Evolutionary conservation across 1,140 invertebrate species (phyloP), one percentile per base, ranked within the genome.

Genomic region (Homarus americanus): DNA sequence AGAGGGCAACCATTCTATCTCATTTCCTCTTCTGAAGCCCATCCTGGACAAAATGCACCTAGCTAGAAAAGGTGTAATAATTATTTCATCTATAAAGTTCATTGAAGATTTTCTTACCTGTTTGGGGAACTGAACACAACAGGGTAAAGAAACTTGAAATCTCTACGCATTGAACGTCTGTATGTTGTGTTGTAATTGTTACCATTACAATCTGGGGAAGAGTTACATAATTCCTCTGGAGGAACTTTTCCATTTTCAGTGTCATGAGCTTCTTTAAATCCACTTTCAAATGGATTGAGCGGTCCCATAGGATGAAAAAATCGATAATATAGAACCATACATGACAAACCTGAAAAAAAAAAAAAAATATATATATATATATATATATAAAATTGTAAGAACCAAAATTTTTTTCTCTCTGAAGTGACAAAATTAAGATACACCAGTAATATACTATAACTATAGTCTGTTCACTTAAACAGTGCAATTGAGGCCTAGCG

Each of bases 261-360:
- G 7, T 69, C 63, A 10, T 32, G 28, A 9, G 5, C 63, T 66
- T 66, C 63, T 69, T 69, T 32, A 69, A 0, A 69, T 32, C 24
- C 20, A 20, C n/a, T 63, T 63, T 63, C 2, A 76, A 90, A 92
- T 34, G 79, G 82, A 49, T 88, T 41, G 53, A 95, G 95, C 53
- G 94, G 86, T 9, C 86, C 92, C 53, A 79, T 94, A 24, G 95
- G 95, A 93, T 96, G 96, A 93, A 96, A 96, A 93, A 95, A 96
- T 93, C 95, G 95, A 92, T 96, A 96, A 93, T 96, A 96, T 4
- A 96, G 93, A 4, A 96, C 93, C 95, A 96, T 96, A 91, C 96
- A 95, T 24, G 93, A 93, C 78, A 96, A 93, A 41, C 96, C 95
- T 96, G 91, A 84, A 93, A 93, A 66, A 86, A 80, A 32, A 73